Percentiles rank a stretch among this genome's conserved stretches.
Conservation (phyloP, 2,888 invertebrate genomes). For the Drosophila engyochracea region DNA sequence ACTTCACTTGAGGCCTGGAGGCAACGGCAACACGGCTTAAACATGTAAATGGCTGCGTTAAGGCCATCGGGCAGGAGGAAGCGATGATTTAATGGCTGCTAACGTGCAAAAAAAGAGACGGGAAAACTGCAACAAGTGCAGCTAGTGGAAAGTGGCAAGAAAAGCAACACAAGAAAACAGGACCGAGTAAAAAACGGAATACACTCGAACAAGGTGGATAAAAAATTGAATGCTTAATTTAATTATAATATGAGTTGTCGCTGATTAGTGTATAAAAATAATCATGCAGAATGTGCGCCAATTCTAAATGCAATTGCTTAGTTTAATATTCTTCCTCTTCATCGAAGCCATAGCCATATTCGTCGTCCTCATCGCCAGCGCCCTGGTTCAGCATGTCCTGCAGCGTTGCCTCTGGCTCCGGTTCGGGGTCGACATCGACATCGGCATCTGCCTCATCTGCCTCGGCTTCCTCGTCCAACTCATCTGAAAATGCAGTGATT, state of each 20-base stretch:
- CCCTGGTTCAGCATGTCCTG: conserved; percentile 88
- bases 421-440: conserved; percentile 76
- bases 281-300: conserved; percentile 14
- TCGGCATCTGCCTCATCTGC: conserved; percentile 68
- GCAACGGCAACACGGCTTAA: conserved; percentile 66
- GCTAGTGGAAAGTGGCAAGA: conserved; percentile 8
- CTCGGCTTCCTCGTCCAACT: conserved; percentile 77
- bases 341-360: conserved; percentile 90
- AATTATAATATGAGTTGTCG: conserved; percentile 58
- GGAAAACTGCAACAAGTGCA: conserved; percentile 51
- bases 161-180: not conserved
- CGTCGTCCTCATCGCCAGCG: conserved; percentile 88
- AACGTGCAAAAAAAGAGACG: conserved; percentile 40
- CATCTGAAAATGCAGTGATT: conserved; percentile 63
- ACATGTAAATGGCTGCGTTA: conserved; percentile 72
- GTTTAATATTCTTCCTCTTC: conserved; percentile 88
- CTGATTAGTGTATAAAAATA: conserved; percentile 29
- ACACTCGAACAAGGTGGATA: not conserved
- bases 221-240: conserved; percentile 43
- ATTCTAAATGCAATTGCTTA: conserved; percentile 23
- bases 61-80: conserved; percentile 33
- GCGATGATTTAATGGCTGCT: conserved; percentile 74
- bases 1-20: conserved; percentile 39
- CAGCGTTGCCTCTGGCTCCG: conserved; percentile 86
- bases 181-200: not conserved